phyloP scores from a whole-genome alignment of 2,797 vertebrate genomes.

The Cheirogaleus major region DNA sequence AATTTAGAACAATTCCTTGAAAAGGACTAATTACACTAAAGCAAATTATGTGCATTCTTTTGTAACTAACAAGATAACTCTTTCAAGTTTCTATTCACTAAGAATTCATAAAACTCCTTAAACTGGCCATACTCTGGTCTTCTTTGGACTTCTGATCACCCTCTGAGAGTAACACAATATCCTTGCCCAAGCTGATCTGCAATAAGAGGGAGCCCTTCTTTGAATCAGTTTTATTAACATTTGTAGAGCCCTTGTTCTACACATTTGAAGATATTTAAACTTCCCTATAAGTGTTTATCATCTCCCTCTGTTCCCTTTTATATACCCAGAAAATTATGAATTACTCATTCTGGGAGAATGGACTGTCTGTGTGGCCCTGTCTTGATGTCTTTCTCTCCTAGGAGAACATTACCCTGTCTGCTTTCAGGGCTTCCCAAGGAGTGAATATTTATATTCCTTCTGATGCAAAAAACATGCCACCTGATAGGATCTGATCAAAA shows the following conservation, averaged over 20 bases:
- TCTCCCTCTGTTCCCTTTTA: background rate
- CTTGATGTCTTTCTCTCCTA: background rate
- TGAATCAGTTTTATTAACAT: background rate
- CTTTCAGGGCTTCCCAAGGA: background rate
- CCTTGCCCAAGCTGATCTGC: background rate
- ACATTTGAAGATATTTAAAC: background rate
- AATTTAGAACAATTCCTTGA: background rate
- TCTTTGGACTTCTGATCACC: background rate
- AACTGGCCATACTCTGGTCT: background rate
- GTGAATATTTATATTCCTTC: background rate
- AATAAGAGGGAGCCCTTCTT: background rate
- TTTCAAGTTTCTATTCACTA: slow-evolving; percentile 3
- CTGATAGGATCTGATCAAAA: background rate
- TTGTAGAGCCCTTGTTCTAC: background rate
- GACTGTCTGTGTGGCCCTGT: background rate
- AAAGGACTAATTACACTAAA: slow-evolving; percentile 23
- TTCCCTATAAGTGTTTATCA: background rate
- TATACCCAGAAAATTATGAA: background rate
- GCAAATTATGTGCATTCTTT: slow-evolving; percentile 11
- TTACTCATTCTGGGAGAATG: background rate
- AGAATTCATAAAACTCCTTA: background rate
- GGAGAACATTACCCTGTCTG: background rate
- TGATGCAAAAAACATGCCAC: background rate
- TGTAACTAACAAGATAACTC: background rate
- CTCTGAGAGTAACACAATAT: background rate